Conservation (phyloP, 2,113 vertebrate species). For the Gymnocephalus cernua region DNA sequence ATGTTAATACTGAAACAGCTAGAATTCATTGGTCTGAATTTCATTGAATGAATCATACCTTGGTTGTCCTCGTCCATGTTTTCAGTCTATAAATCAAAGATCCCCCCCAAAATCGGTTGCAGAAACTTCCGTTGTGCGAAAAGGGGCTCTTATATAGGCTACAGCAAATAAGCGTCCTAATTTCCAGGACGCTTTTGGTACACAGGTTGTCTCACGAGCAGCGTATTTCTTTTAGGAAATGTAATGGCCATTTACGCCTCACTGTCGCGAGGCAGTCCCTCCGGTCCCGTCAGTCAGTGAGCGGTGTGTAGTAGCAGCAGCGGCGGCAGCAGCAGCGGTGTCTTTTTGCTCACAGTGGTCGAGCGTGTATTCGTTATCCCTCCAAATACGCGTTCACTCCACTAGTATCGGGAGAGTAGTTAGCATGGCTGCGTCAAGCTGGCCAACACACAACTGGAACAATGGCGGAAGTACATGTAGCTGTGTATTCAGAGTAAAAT, state of each 20-base stretch:
- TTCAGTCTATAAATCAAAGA: conserved; percentile 45
- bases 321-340: not conserved
- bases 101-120: conserved; percentile 37
- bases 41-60: conserved; percentile 70
- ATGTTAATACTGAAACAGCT: not conserved
- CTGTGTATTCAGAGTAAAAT: conserved; percentile 44
- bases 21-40: conserved; percentile 12
- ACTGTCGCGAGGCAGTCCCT: conserved; percentile 1
- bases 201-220: conserved; percentile 66
- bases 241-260: conserved; percentile 61
- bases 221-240: conserved; percentile 48
- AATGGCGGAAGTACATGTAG: rapidly evolving
- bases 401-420: conserved; percentile 55
- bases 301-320: conserved; percentile 1
- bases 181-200: conserved; percentile 61
- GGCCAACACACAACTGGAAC: rapidly evolving
- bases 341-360: conserved; percentile 43
- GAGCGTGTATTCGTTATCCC: conserved; percentile 47
- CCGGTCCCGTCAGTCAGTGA: conserved; percentile 29
- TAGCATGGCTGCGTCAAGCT: conserved; percentile 34
- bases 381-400: conserved; percentile 70
- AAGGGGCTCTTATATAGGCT: conserved; percentile 1
- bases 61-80: conserved; percentile 84
- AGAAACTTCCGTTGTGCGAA: conserved; percentile 67
- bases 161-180: conserved; percentile 51